Conservation (phyloP, 2,797 vertebrate genomes). For the Coregonus ussuriensis region DNA sequence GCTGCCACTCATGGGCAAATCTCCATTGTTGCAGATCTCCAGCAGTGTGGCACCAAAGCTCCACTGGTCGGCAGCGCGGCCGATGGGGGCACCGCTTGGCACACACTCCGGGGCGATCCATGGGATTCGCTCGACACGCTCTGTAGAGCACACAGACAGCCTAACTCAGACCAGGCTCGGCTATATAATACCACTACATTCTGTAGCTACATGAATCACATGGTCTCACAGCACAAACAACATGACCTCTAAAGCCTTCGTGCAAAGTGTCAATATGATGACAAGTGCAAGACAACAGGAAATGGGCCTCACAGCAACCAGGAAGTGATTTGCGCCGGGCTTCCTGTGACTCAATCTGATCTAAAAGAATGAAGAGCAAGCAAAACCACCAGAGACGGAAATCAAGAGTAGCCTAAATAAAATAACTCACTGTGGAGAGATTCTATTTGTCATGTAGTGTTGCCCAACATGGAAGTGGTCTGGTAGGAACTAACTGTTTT, state of each 20-base stretch:
- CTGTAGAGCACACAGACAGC: slow-evolving; percentile 59
- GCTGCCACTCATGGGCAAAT: slow-evolving; percentile 80
- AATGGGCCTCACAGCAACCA: slow-evolving; percentile 41
- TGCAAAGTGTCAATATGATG: slow-evolving; percentile 18
- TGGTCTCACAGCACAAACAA: background rate
- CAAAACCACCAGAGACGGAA: background rate
- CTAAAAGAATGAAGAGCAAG: slow-evolving; percentile 17
- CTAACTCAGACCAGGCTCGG: background rate
- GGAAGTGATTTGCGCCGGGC: slow-evolving; percentile 53
- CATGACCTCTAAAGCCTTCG: background rate
- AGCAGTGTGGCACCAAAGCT: slow-evolving; percentile 90
- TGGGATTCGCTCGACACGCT: slow-evolving; percentile 89
- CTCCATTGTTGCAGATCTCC: slow-evolving; percentile 92
- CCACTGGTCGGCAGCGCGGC: slow-evolving; percentile 86
- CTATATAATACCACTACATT: background rate
- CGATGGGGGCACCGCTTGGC: slow-evolving; percentile 58
- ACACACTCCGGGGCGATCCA: slow-evolving; percentile 94
- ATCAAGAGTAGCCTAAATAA: background rate
- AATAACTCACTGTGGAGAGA: background rate
- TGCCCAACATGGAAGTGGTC: background rate
- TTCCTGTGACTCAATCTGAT: slow-evolving; percentile 62
- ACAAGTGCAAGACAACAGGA: slow-evolving; percentile 53
- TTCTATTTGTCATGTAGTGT: background rate
- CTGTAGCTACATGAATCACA: background rate
- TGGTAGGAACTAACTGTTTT: background rate